Conservation (phyloP, 1,140 invertebrate species). For the Temnothorax nylanderi region DNA sequence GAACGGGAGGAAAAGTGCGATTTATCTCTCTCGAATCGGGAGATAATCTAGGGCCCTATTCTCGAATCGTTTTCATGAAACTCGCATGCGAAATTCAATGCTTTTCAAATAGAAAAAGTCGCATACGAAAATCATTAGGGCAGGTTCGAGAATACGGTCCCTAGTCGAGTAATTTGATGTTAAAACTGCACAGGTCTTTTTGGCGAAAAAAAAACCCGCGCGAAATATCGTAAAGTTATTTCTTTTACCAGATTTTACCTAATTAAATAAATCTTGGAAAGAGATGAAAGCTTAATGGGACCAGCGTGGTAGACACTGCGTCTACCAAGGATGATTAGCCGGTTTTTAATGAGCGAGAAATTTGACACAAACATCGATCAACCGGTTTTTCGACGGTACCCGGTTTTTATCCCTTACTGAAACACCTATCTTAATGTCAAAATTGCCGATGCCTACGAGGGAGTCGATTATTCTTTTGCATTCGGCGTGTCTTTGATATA, state of each 20-base stretch:
- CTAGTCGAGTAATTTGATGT: background rate
- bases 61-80: too few relatives aligned
- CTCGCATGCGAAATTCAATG: too few relatives aligned
- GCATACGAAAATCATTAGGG: too few relatives aligned
- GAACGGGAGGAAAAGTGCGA: background rate
- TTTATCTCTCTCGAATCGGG: background rate
- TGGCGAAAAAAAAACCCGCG: background rate
- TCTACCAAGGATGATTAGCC: background rate
- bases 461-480: background rate
- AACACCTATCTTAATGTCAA: background rate
- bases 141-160: too few relatives aligned
- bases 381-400: background rate
- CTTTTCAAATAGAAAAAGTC: too few relatives aligned
- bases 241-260: background rate
- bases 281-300: background rate
- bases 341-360: slow-evolving; percentile 1
- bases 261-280: slow-evolving; percentile 1
- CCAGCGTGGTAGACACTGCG: background rate
- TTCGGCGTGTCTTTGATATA: background rate
- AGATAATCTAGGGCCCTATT: background rate
- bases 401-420: background rate
- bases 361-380: slow-evolving; percentile 9
- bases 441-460: background rate
- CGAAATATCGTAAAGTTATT: background rate
- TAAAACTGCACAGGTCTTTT: background rate